Evolutionary conservation across 2,113 vertebrate species (phyloP), one percentile per base, ranked within the genome.

Genomic region (Neofelis nebulosa): DNA sequence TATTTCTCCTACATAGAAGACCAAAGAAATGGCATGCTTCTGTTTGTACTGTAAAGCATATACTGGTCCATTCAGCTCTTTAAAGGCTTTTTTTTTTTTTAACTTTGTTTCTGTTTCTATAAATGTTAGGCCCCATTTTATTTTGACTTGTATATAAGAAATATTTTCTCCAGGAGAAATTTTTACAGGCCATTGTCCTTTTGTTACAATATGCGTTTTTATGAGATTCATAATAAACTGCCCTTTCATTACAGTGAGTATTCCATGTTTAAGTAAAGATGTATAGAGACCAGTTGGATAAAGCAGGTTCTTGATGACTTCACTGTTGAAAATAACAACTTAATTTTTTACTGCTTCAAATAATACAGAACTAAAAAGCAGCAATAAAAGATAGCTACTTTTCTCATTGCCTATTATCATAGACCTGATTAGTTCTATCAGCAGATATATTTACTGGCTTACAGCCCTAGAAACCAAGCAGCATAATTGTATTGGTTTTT

Each of bases 1-100:
- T 98, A 97, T 94, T 98, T 96, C 96, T 98, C 97, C 95, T 81
- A 98, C 96, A 98, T 45, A 57, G 23, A 92, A 85, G 18, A 73
- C 13, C 23, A 31, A 45, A 79, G 45, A 83, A 38, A 86, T 21
- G 38, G 3, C 55, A 81, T 80, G 55, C 3, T 33, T 95, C 8
- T 3, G 74, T 86, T 82, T 89, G 16, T 38, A 68, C 50, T 95
- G 89, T 74, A 36, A 87, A 86, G 18, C 96, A 31, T 83, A 29
- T 96, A 89, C 71, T 97, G 97, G 97, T 96, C 90, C 36, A 94
- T 68, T 96, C 84, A 95, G 96, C 89, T 91, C 76, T 95, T 96
- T 93, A 65, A 92, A 80, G 4, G 5, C 89, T 97, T 97, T 97
- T 97, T 29, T 97, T 29, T 31, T 18, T 73, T 5, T 3, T 4